phyloP scores from a whole-genome alignment of 2,113 vertebrate species.

The Columba livia region DNA sequence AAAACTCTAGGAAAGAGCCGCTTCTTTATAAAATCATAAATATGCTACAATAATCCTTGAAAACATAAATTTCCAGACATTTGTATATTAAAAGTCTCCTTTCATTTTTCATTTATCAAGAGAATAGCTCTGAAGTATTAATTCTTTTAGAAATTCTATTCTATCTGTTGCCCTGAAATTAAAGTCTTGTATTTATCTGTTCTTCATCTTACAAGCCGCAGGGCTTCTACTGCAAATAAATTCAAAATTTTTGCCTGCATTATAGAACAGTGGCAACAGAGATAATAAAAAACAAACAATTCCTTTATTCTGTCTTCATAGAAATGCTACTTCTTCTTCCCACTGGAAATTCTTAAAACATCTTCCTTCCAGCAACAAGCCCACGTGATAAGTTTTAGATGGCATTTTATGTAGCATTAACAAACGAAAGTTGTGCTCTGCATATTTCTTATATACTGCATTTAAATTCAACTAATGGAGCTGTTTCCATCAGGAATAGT shows the following conservation, averaged over 20 bases:
- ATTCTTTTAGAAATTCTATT: not conserved
- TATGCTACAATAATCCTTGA: not conserved
- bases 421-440: not conserved
- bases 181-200: not conserved
- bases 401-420: not conserved
- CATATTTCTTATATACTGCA: not conserved
- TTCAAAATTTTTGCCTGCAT: not conserved
- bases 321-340: not conserved
- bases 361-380: not conserved
- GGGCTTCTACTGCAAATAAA: not conserved
- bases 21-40: not conserved
- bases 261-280: not conserved
- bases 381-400: not conserved
- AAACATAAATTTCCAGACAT: not conserved
- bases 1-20: not conserved
- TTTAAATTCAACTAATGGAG: not conserved
- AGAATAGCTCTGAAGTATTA: not conserved
- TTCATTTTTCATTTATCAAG: not conserved
- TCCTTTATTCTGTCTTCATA: not conserved
- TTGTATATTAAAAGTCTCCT: not conserved
- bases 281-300: not conserved
- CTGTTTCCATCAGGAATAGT: not conserved
- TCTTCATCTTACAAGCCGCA: rapidly evolving
- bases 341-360: not conserved
- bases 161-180: not conserved